phyloP scores from a whole-genome alignment of 2,797 vertebrate genomes.

The Acipenser transmontanus region DNA sequence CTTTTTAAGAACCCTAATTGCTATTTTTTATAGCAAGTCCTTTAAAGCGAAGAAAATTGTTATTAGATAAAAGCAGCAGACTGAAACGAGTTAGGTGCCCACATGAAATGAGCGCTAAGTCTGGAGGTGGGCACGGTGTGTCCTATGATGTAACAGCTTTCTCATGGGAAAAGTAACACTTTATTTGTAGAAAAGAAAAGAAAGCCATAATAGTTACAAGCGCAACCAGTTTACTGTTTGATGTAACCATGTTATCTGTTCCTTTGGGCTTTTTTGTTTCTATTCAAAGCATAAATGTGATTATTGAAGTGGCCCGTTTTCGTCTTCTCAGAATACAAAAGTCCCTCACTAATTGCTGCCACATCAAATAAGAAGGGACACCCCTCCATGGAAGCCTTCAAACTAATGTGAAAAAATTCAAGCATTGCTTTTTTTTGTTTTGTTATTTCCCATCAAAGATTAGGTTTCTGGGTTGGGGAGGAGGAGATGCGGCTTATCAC shows the following conservation, averaged over 20 bases:
- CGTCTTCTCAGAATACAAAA: slow-evolving; percentile 67
- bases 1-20: slow-evolving; percentile 31
- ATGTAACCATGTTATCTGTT: slow-evolving; percentile 64
- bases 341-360: slow-evolving; percentile 78
- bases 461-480: slow-evolving; percentile 54
- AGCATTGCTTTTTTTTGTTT: slow-evolving; percentile 37
- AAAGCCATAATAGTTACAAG: slow-evolving; percentile 48
- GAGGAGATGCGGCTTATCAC: slow-evolving; percentile 44
- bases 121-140: slow-evolving; percentile 32
- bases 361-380: slow-evolving; percentile 79
- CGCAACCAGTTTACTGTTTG: slow-evolving; percentile 58
- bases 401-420: slow-evolving; percentile 58
- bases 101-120: slow-evolving; percentile 26
- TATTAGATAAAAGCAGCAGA: slow-evolving; percentile 26
- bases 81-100: slow-evolving; percentile 22
- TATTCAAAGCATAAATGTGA: slow-evolving; percentile 67
- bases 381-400: slow-evolving; percentile 58
- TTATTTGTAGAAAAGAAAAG: slow-evolving; percentile 52
- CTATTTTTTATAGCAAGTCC: slow-evolving; percentile 32
- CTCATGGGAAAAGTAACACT: slow-evolving; percentile 78
- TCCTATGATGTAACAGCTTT: slow-evolving; percentile 48
- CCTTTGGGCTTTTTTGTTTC: slow-evolving; percentile 45
- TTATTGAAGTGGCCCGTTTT: slow-evolving; percentile 69
- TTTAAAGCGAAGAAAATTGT: slow-evolving; percentile 24
- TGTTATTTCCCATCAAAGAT: slow-evolving; percentile 58